A percentile compares a stretch with the other conserved stretches of the same genome.
phyloP scores from a whole-genome alignment of 1,140 invertebrate species.

The Drosophila lowei region DNA sequence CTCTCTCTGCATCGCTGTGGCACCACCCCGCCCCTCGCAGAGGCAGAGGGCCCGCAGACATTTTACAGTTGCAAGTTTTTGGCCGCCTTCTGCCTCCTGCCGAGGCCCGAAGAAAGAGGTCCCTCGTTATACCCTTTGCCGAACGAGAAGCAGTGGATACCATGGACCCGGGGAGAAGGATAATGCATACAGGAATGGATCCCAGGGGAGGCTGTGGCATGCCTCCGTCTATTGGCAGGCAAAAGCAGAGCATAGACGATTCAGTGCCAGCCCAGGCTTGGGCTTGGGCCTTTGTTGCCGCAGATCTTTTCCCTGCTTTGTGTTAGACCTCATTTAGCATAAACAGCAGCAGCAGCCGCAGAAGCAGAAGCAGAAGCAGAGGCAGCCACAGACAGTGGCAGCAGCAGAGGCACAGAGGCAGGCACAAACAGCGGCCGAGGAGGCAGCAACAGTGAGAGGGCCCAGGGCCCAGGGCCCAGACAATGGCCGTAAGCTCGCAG shows the following conservation, averaged over 20 bases:
- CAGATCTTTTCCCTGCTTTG: conserved; percentile 22
- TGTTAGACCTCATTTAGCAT: conserved; percentile 77
- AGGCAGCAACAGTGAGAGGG: conserved; percentile 11
- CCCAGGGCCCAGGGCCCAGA: conserved; percentile 23
- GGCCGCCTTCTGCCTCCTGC: too few species aligned
- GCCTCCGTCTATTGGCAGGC: too few species aligned
- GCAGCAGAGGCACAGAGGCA: too few species aligned
- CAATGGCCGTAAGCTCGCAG: conserved; percentile 50
- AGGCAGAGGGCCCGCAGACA: conserved; percentile 15
- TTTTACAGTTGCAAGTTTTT: conserved; percentile 45
- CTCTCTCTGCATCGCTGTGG: too few species aligned
- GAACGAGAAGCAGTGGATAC: too few species aligned
- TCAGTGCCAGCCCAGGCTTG: too few species aligned
- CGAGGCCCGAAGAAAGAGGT: too few species aligned
- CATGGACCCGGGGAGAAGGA: too few species aligned
- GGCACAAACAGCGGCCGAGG: conserved; percentile 59
- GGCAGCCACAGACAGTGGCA: conserved; percentile 13
- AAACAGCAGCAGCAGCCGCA: conserved; percentile 35
- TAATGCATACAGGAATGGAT: too few species aligned
- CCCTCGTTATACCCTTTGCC: too few species aligned
- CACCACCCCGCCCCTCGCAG: not conserved
- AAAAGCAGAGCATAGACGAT: too few species aligned
- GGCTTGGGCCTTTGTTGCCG: conserved; percentile 2
- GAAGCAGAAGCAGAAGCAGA: conserved; percentile 30
- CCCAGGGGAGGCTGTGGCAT: too few species aligned